Evolutionary conservation across 2,113 vertebrate genomes (phyloP).

Genomic region (Megaptera novaeangliae): DNA sequence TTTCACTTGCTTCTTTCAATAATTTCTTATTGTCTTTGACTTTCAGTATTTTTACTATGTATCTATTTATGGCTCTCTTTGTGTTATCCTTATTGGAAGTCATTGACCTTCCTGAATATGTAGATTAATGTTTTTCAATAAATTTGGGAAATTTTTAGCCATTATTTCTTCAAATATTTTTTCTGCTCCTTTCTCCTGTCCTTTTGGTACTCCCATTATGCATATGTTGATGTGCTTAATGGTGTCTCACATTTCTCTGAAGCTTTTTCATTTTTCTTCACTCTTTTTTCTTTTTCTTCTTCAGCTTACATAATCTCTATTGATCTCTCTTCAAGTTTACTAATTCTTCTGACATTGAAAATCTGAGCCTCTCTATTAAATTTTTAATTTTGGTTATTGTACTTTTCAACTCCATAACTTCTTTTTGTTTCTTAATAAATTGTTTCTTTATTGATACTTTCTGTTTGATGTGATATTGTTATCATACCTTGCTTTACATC

Average conservation of each 20-base stretch:
- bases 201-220: neutral
- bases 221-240: neutral
- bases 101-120: neutral
- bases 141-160: neutral
- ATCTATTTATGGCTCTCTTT: neutral
- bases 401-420: neutral
- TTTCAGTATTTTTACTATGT: neutral
- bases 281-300: neutral
- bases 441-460: neutral
- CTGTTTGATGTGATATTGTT: neutral
- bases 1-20: neutral
- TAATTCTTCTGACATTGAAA: neutral
- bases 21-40: neutral
- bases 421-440: neutral
- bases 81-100: neutral
- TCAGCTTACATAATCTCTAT: neutral
- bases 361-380: neutral
- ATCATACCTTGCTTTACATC: neutral
- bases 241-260: neutral
- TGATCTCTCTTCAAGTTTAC: neutral
- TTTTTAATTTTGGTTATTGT: neutral
- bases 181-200: neutral
- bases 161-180: neutral
- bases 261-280: neutral
- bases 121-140: neutral